Base-by-base conservation (phyloP, 1,140 invertebrate species). In the Venturia canescens region DNA sequence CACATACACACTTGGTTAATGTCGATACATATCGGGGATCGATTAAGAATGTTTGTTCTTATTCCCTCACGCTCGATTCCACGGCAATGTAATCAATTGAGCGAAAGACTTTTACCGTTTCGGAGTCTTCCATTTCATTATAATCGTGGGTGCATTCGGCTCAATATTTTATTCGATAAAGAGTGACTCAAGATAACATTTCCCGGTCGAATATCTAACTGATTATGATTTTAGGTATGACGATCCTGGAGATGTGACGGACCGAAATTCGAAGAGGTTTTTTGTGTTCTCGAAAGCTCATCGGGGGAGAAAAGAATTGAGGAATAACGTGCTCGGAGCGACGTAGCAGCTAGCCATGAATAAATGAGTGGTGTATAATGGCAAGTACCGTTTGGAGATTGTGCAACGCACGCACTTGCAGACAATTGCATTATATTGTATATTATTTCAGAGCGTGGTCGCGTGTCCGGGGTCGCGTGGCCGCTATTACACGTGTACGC, bases 1-100 rank as follows among this genome's bases (percentile, higher is more conserved):
- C 78, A 82, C 57, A 80, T 78, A 79, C 78, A 79, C 78, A 79
- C 81, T 82, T 50, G 38, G 78, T 82, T 78, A 82, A 76, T 82
- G 75, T 27, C 77, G 67, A 60, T 71, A 71, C 75, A 53, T 72
- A 82, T 82, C 27, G 78, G 77, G 81, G 69, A 70, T 76, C 48
- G 70, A 74, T 76, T 79, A 76, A 76, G 72, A 53, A 60, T 53
- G 71, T 72, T 29, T 44, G 34, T 27, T 57, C 67, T 72, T 26
- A 1, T 31, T 29, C 48, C 13, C 21, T 31, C 4, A 57, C 48
- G 31, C 23, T 26, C 18, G 4, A 5, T 34, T 27, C 2, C 15
- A 53, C 53, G 50, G 48, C 50, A 78, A 72, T 27, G 77, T 63
- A 63, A 72, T 81, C 78, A 60, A 71, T 53, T 69, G 38, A 26